phyloP scores from a whole-genome alignment of 1,140 invertebrate genomes.

The Drosophila ironensis region DNA sequence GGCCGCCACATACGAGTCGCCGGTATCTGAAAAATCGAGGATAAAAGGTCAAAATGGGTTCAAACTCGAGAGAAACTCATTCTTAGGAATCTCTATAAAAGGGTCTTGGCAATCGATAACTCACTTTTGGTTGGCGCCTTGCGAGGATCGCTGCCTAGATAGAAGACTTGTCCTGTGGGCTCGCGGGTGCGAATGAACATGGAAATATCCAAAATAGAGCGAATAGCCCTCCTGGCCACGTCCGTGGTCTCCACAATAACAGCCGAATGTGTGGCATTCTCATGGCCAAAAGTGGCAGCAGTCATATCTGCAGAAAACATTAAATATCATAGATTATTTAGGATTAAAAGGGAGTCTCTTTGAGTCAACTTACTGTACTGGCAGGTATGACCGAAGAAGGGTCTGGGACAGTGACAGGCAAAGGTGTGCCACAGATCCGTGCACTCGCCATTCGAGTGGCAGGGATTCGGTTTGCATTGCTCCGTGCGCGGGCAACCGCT shows the following conservation, averaged over 20 bases:
- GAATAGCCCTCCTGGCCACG: constrained; percentile 86
- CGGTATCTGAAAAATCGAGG: constrained; percentile 74
- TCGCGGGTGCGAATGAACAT: constrained; percentile 96
- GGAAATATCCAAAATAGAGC: constrained; percentile 92
- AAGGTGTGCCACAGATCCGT: constrained; percentile 95
- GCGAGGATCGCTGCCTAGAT: constrained; percentile 88
- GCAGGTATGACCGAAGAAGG: constrained; percentile 93
- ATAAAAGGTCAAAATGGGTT: background rate
- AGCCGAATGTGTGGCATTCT: constrained; percentile 88
- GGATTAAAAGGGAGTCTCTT: background rate
- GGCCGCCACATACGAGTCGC: constrained; percentile 87
- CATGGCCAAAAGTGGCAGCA: constrained; percentile 94
- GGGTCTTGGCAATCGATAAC: constrained; percentile 1
- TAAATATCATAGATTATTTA: background rate
- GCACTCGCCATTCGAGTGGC: constrained; percentile 92
- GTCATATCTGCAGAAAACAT: constrained; percentile 86
- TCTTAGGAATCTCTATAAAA: too few species aligned
- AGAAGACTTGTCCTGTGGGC: constrained; percentile 92
- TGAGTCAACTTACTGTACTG: constrained; percentile 88
- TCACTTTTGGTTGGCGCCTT: constrained; percentile 67
- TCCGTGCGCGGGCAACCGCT: constrained; percentile 89
- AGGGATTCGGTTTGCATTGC: constrained; percentile 94
- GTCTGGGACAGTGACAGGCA: constrained; percentile 92
- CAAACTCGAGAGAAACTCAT: background rate
- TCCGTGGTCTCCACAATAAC: constrained; percentile 89